Conservation (phyloP, 2,888 invertebrate species). For the Acleris cristana region DNA sequence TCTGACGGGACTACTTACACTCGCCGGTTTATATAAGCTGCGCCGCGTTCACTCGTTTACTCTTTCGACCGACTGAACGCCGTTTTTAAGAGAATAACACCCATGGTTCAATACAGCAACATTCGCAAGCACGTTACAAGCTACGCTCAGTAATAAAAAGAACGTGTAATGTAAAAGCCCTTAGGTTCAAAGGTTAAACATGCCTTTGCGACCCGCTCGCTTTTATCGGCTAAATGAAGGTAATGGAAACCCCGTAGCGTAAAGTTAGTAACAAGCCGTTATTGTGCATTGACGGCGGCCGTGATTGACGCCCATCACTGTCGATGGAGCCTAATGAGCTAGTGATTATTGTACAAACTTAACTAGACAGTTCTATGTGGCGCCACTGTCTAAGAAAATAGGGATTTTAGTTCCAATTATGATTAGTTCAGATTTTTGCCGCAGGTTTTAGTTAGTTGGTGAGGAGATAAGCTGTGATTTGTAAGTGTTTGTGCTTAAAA, state of each 20-base stretch:
- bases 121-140: neutral
- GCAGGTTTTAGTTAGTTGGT: neutral
- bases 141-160: slow-evolving; percentile 4
- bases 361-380: slow-evolving; percentile 1
- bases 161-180: slow-evolving; percentile 40
- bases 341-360: slow-evolving; percentile 55
- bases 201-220: slow-evolving; percentile 61
- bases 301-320: slow-evolving; percentile 74
- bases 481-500: slow-evolving; percentile 7
- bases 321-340: slow-evolving; percentile 67
- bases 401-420: neutral
- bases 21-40: no score
- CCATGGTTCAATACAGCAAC: neutral
- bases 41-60: no score
- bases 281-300: slow-evolving; percentile 66
- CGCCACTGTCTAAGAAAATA: slow-evolving; percentile 10
- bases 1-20: no score
- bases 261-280: slow-evolving; percentile 67
- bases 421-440: neutral
- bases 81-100: no score
- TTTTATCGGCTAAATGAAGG: slow-evolving; percentile 71
- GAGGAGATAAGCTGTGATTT: neutral
- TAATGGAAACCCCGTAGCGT: slow-evolving; percentile 64
- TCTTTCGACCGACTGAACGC: no score
- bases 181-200: slow-evolving; percentile 66